Evolutionary conservation across 2,888 invertebrate species (phyloP).

Genomic region (Dermolepida albohirtum): DNA sequence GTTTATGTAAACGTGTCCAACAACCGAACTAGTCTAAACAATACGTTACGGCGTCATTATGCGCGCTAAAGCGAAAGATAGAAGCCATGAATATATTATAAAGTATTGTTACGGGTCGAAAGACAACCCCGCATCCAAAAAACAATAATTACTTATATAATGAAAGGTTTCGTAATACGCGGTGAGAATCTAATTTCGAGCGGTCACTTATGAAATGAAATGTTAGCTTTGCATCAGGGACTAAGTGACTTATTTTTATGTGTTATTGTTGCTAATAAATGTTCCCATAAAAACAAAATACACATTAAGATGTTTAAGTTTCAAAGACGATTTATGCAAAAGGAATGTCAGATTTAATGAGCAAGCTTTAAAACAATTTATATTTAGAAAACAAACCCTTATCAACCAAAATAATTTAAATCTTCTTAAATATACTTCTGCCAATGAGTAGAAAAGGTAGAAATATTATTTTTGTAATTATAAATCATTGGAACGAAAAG

Average conservation of each 20-base stretch:
- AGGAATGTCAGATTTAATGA: no score
- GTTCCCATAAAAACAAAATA: no score
- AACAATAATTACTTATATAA: conserved; percentile 31
- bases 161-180: conserved; percentile 25
- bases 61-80: conserved; percentile 27
- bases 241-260: no score
- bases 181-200: not conserved
- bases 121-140: conserved; percentile 14
- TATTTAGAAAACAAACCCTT: no score
- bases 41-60: conserved; percentile 21
- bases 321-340: no score
- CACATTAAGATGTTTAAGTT: no score
- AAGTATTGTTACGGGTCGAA: conserved; percentile 12
- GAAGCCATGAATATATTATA: conserved; percentile 29
- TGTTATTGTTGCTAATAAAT: no score
- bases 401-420: not conserved
- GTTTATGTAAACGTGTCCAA: conserved; percentile 8
- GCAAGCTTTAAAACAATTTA: no score
- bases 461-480: no score
- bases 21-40: conserved; percentile 27
- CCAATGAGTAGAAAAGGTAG: no score
- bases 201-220: conserved; percentile 1
- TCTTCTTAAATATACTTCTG: not conserved
- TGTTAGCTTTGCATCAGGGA: not conserved
- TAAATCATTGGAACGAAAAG: no score